Conservation (phyloP, 2,113 vertebrate genomes). For the Terrapene triunguis region DNA sequence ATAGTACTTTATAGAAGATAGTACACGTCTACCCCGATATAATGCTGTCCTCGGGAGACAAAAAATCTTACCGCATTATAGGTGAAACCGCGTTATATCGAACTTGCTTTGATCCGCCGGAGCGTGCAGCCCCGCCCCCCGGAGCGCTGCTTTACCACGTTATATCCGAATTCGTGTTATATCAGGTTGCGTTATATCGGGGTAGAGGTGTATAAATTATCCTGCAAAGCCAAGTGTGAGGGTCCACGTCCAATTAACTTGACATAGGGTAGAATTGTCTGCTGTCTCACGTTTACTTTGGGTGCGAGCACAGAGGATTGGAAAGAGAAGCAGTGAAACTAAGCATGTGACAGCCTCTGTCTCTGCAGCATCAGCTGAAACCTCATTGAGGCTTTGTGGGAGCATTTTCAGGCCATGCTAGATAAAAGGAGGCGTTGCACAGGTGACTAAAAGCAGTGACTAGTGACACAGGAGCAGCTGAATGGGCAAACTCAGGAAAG, state of each 20-base stretch:
- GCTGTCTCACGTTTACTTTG: constrained; percentile 20
- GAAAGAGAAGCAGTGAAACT: background rate
- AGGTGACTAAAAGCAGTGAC: background rate
- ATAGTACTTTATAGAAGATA: background rate
- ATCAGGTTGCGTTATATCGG: too few species aligned
- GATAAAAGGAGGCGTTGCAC: constrained; percentile 9
- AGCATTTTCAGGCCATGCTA: constrained; percentile 12
- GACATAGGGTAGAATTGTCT: background rate
- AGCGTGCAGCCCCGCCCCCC: too few species aligned
- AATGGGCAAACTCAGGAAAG: background rate
- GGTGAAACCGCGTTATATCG: too few species aligned
- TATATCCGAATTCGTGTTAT: too few species aligned
- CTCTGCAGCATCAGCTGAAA: constrained; percentile 32
- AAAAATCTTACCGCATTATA: too few species aligned
- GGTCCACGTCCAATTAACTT: background rate
- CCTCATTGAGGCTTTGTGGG: constrained; percentile 16
- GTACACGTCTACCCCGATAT: too few species aligned
- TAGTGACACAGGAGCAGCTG: background rate
- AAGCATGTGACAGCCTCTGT: background rate
- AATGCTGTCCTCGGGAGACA: too few species aligned
- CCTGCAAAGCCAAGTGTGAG: background rate
- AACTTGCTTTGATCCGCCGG: too few species aligned
- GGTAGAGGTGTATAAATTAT: background rate
- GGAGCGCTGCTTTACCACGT: too few species aligned
- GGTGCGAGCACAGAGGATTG: constrained; percentile 9